Evolutionary conservation across 1,140 invertebrate species (phyloP), one percentile per base, ranked within the genome.

Genomic region (Coelopa frigida): DNA sequence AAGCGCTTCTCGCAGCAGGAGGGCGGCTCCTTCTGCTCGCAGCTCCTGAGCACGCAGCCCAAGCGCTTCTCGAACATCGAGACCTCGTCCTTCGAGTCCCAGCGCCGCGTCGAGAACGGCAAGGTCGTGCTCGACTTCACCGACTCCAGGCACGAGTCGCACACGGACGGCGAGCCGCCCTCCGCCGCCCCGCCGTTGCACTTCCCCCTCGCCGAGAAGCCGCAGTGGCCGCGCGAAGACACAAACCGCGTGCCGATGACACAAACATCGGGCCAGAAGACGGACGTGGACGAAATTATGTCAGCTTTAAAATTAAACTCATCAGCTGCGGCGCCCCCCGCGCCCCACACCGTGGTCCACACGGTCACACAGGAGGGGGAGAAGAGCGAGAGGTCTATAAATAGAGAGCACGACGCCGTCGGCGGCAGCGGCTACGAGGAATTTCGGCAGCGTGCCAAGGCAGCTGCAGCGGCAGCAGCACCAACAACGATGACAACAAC

Each of bases 391-490:
- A 20, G 20, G 32, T 29, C 29, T 27, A 41, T 32, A 50, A 41
- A 50, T 36, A 41, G 24, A 50, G 37, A 21, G n/a, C 41, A 18
- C 36, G 15, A 17, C 17, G 29, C 20, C 2, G 15, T 23, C 44
- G 40, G 29, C 40, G 46, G 40, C 51, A 48, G 41, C 50, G 55
- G 59, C 51, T 67, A 67, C 53, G 64, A 68, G 49, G 64, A 68
- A 68, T 68, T 61, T 68, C 49, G 64, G 64, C 64, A 67, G 54
- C 61, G 58, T 62, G 64, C 64, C 64, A 68, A 68, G 41, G 64
- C 54, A 44, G 55, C 61, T 8, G 55, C 61, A 21, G 59, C 51
- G 41, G 54, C 55, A 32, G 49, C 53, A 40, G 46, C 48, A 26
- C 14, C 22, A n/a, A n/a, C n/a, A n/a, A n/a, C 39, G 31, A 46